Conservation (phyloP, 2,113 vertebrate species). For the Plecotus auritus region DNA sequence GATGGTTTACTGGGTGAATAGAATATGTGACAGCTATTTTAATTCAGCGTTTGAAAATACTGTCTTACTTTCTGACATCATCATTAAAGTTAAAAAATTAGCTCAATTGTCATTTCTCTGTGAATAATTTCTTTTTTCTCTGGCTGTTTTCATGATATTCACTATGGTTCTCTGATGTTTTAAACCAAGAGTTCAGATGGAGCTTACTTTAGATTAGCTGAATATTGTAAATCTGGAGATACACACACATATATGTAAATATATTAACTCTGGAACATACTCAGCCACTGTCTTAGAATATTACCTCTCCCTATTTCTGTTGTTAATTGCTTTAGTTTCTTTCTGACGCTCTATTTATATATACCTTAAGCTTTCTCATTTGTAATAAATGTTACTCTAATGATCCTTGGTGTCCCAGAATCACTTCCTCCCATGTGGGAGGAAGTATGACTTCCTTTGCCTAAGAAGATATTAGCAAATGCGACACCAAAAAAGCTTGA, state of each 20-base stretch:
- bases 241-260: not conserved
- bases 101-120: not conserved
- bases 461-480: not conserved
- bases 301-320: not conserved
- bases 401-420: not conserved
- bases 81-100: not conserved
- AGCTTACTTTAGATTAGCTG: not conserved
- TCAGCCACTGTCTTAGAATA: not conserved
- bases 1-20: not conserved
- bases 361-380: not conserved
- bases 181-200: not conserved
- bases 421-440: not conserved
- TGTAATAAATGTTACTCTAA: not conserved
- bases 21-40: not conserved
- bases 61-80: not conserved
- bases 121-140: not conserved
- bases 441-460: not conserved
- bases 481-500: not conserved
- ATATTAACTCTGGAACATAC: not conserved
- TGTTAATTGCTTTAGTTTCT: not conserved
- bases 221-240: not conserved
- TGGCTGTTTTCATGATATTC: not conserved
- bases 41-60: not conserved
- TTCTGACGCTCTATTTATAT: not conserved
- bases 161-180: not conserved